A percentile compares a stretch with the other conserved stretches of the same genome.
These are phyloP conservation scores for Prionace glauca DNA, from an alignment of 2,797 vertebrate genomes.

Conservation along the genomic window DNA sequence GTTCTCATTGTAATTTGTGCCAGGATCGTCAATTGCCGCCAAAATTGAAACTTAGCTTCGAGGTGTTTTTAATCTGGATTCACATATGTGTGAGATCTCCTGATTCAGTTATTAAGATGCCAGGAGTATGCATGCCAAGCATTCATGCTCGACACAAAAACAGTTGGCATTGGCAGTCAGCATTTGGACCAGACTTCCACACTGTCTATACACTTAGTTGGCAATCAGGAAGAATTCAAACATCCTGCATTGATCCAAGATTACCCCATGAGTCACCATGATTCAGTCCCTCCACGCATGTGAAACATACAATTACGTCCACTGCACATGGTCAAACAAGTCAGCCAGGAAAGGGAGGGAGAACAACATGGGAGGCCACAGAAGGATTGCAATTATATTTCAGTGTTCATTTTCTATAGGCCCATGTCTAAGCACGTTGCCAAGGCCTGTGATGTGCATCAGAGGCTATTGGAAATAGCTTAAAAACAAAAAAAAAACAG, in stretches of 20 bases:
- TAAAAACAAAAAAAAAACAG: not conserved
- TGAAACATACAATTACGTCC: not conserved
- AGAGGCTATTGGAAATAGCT: not conserved
- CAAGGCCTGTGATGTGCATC: not conserved
- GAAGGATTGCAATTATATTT: not conserved
- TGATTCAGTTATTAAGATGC: not conserved
- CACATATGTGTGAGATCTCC: not conserved
- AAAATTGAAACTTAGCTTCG: not conserved
- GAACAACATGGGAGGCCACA: not conserved
- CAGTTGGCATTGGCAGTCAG: not conserved
- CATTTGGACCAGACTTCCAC: not conserved
- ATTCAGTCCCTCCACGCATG: not conserved
- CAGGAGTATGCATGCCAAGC: not conserved
- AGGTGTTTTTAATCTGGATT: not conserved
- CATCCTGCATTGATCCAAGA: not conserved
- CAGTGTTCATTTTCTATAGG: not conserved
- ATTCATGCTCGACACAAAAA: not conserved
- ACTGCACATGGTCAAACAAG: not conserved
- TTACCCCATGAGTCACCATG: not conserved
- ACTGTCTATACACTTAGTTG: not conserved
- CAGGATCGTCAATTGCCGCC: not conserved
- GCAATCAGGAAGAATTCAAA: not conserved
- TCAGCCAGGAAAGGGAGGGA: not conserved
- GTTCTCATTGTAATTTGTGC: not conserved
- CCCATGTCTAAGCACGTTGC: not conserved